phyloP scores from a whole-genome alignment of 2,113 vertebrate species.

The Cryptotis parvus region DNA sequence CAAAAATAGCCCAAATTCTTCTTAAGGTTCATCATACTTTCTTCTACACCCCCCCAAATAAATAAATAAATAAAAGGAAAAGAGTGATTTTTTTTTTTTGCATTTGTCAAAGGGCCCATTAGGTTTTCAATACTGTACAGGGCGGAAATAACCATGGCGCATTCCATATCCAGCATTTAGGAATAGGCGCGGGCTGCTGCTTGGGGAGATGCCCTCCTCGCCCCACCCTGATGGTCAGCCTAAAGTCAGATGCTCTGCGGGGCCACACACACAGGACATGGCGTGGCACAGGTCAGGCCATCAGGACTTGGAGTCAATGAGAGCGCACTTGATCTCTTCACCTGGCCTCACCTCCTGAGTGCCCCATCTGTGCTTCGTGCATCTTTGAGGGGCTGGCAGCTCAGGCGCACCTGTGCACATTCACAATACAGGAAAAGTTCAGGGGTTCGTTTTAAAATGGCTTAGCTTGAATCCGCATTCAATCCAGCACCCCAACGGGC shows the following conservation, averaged over 20 bases:
- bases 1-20: no score
- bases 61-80: no score
- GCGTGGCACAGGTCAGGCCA: rapidly evolving
- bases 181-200: background rate
- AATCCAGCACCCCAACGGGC: constrained; percentile 59
- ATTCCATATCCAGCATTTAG: background rate
- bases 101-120: background rate
- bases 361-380: background rate
- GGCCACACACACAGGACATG: background rate
- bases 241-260: background rate
- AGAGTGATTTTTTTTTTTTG: no score
- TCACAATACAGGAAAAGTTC: constrained; percentile 59
- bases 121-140: background rate
- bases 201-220: no score
- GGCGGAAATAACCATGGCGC: background rate
- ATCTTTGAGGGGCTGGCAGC: no score
- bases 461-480: constrained; percentile 57
- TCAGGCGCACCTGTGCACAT: background rate
- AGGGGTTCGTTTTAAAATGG: constrained; percentile 62
- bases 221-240: no score
- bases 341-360: no score
- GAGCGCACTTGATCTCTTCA: background rate
- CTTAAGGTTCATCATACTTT: background rate
- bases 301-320: background rate
- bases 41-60: no score